Evolutionary conservation across 2,113 vertebrate genomes (phyloP).

Genomic region (Neogale vison): DNA sequence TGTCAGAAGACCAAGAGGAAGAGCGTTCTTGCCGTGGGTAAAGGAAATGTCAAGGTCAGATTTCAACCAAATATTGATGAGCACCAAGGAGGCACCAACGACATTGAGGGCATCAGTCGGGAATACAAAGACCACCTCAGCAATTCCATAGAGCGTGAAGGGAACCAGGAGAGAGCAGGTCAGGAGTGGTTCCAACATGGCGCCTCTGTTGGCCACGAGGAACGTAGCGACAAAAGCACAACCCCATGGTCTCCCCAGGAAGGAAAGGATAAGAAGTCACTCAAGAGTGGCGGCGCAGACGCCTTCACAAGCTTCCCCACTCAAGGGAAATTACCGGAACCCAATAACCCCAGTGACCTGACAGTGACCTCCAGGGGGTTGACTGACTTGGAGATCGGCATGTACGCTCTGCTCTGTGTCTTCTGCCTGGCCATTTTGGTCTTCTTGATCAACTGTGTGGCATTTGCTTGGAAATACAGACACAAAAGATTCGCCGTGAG

Average conservation of each 20-base stretch:
- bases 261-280: slow-evolving; percentile 81
- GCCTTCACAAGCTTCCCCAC: slow-evolving; percentile 89
- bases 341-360: slow-evolving; percentile 88
- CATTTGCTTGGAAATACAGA: slow-evolving; percentile 91
- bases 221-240: slow-evolving; percentile 88
- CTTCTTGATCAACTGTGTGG: slow-evolving; percentile 94
- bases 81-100: slow-evolving; percentile 83
- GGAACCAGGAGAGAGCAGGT: slow-evolving; percentile 85
- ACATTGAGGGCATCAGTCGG: slow-evolving; percentile 79
- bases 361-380: slow-evolving; percentile 90
- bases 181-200: slow-evolving; percentile 88
- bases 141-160: slow-evolving; percentile 85
- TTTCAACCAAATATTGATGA: slow-evolving; percentile 87
- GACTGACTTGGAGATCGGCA: slow-evolving; percentile 97
- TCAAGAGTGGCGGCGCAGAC: slow-evolving; percentile 83
- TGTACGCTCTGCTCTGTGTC: slow-evolving; percentile 97
- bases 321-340: slow-evolving; percentile 88
- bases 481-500: slow-evolving; percentile 93
- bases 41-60: slow-evolving; percentile 91
- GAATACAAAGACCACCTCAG: slow-evolving; percentile 87
- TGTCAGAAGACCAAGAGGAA: slow-evolving; percentile 98
- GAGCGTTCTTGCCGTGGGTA: slow-evolving; percentile 92
- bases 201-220: slow-evolving; percentile 84
- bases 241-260: slow-evolving; percentile 86
- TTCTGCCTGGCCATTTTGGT: slow-evolving; percentile 98